Conservation (phyloP, 2,797 vertebrate species). For the Mus minutoides region DNA sequence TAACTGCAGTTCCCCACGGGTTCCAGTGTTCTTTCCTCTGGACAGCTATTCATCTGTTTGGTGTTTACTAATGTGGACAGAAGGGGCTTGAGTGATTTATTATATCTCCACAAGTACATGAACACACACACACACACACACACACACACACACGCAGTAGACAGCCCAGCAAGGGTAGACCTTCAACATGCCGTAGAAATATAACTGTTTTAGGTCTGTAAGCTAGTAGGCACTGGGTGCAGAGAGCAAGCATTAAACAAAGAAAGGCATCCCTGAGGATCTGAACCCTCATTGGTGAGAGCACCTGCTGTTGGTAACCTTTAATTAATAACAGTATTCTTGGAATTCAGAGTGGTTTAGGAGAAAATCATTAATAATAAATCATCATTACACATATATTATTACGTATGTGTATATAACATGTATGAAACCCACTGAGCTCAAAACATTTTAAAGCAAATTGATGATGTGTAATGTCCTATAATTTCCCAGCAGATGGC, state of each 20-base stretch:
- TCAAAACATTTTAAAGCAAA: not conserved
- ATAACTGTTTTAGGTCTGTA: not conserved
- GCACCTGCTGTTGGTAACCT: not conserved
- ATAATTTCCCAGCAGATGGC: constrained; percentile 84
- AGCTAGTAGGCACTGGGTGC: rapidly evolving
- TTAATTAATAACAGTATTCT: not conserved
- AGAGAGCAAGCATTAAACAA: not conserved
- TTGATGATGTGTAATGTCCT: not conserved
- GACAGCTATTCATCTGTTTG: not conserved
- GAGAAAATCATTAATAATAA: constrained; percentile 14
- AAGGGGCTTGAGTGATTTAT: not conserved
- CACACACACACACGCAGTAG: not conserved
- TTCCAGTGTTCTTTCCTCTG: not conserved
- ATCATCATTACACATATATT: not conserved
- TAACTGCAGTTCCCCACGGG: not conserved
- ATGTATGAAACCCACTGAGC: not conserved
- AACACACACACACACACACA: not conserved
- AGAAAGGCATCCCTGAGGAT: not conserved
- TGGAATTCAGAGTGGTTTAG: not conserved
- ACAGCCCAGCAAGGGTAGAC: not conserved
- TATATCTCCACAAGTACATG: not conserved
- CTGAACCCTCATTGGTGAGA: not conserved
- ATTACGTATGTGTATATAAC: not conserved
- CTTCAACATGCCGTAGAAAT: not conserved
- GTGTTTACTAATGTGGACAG: not conserved